Evolutionary conservation across 2,113 vertebrate genomes (phyloP).

Genomic region (Thermophis baileyi): DNA sequence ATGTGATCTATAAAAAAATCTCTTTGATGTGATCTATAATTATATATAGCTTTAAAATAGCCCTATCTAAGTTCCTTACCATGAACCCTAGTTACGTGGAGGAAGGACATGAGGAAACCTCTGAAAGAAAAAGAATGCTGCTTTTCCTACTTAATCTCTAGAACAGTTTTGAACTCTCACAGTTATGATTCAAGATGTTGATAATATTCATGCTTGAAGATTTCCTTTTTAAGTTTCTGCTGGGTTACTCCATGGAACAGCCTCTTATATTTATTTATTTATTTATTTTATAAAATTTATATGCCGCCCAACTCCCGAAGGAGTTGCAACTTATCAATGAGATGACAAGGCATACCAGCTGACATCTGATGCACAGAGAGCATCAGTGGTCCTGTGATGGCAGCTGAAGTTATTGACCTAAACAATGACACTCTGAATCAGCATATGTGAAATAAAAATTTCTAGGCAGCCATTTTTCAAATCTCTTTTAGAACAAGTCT

Average conservation of each 20-base stretch:
- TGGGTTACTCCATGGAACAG: constrained; percentile 50
- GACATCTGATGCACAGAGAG: constrained; percentile 33
- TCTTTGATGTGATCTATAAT: not conserved
- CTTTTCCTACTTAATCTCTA: not conserved
- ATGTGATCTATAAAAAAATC: too few species aligned
- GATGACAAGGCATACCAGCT: constrained; percentile 50
- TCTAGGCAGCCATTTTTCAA: constrained; percentile 39
- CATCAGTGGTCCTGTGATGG: constrained; percentile 22
- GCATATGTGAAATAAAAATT: not conserved
- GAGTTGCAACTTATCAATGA: constrained; percentile 43
- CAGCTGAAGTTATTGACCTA: constrained; percentile 55
- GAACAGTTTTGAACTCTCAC: constrained; percentile 14
- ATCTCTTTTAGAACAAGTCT: constrained; percentile 15
- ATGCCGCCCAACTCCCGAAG: too few species aligned
- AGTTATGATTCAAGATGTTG: constrained; percentile 38
- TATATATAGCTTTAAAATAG: not conserved
- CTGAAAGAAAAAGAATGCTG: not conserved
- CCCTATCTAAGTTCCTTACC: too few species aligned
- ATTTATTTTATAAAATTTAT: too few species aligned
- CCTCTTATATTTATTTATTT: too few species aligned
- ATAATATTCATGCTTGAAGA: not conserved
- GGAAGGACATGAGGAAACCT: not conserved
- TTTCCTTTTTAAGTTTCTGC: constrained; percentile 37
- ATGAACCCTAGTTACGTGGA: not conserved
- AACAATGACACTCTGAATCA: constrained; percentile 14